phyloP scores from a whole-genome alignment of 2,113 vertebrate species.

The Poeciliopsis retropinna region DNA sequence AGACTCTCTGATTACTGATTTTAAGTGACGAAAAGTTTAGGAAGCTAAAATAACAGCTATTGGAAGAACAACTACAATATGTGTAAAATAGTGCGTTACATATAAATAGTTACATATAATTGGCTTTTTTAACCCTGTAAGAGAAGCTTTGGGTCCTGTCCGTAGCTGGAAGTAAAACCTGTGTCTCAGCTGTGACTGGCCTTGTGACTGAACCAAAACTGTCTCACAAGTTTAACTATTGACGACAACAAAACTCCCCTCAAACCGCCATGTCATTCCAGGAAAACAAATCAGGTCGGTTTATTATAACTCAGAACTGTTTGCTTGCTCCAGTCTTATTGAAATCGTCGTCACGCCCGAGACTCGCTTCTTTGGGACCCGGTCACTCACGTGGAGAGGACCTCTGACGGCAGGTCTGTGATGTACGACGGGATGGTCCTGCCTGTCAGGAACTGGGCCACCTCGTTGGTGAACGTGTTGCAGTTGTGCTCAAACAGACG shows the following conservation, averaged over 20 bases:
- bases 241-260: neutral
- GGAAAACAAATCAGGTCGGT: neutral
- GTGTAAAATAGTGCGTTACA: too few species aligned
- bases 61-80: too few species aligned
- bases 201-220: constrained; percentile 24
- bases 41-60: too few species aligned
- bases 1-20: too few species aligned
- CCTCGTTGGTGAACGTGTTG: constrained; percentile 98
- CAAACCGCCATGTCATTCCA: neutral
- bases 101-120: too few species aligned
- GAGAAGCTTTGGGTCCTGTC: neutral
- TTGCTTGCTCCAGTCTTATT: too few species aligned
- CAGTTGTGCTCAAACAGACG: constrained; percentile 98
- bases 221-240: neutral
- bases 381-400: constrained; percentile 91
- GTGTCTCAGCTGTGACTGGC: constrained; percentile 13
- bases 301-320: neutral
- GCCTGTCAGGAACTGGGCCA: constrained; percentile 97
- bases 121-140: too few species aligned
- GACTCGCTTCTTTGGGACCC: neutral
- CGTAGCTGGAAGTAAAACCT: neutral
- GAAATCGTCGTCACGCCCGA: neutral
- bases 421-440: constrained; percentile 94
- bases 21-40: too few species aligned
- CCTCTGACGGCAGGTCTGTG: constrained; percentile 95